Base-by-base conservation (phyloP, 1,140 invertebrate species). In the Conus betulinus region DNA sequence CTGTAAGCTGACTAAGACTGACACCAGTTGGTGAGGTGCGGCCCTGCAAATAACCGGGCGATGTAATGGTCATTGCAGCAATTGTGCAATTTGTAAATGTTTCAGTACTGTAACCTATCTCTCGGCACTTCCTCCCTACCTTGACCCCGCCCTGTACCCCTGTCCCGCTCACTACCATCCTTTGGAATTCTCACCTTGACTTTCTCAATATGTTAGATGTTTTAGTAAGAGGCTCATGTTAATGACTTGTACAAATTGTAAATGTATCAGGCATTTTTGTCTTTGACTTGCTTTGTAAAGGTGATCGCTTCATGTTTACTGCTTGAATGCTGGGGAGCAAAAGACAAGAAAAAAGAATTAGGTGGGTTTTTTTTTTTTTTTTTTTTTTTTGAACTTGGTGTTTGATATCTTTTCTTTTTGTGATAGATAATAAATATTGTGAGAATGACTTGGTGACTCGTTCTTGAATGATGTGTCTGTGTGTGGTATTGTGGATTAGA, bases 391-490 rank as follows among this genome's bases (percentile, higher is more conserved):
- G 23, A 71, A 71, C 67, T 71, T 71, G 67, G 13, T 71, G 20
- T 71, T 71, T 71, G 4, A 13, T 63, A 71, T 71, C 23, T 71
- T 20, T 71, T 71, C 6, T 71, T 63, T 71, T 71, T 13, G 67
- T 71, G 67, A 71, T 71, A 71, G 67, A 71, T 71, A 71, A 71
- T 71, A 71, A 71, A 71, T 71, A 71, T 71, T 71, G 67, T 71
- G 67, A 71, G 67, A 71, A 71, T 71, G 67, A 71, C 57, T 60
- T 60, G 57, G 57, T 60, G 57, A 11, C 57, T 60, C 39, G 57
- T 60, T 8, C 15, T 60, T 60, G 57, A 60, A 4, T 60, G 57
- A 15, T 60, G 57, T 60, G 57, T 60, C 8, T 60, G 57, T 60
- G 57, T 60, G 57, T 4, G 57, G 57, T 60, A 11, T 60, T 60